Evolutionary conservation across 2,888 invertebrate species (phyloP).

Genomic region (Microctonus hyperodae): DNA sequence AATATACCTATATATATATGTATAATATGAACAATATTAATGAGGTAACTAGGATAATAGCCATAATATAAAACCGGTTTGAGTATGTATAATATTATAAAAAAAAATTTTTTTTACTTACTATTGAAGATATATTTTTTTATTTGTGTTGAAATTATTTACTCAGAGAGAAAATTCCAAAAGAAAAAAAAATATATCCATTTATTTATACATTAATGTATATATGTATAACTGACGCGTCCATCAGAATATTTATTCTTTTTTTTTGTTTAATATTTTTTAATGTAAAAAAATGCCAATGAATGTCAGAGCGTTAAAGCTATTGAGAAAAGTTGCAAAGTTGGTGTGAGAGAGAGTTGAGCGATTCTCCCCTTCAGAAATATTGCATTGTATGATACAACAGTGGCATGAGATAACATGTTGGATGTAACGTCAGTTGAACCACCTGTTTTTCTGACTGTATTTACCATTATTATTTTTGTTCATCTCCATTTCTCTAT

Average conservation of each 20-base stretch:
- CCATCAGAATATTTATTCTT: background rate
- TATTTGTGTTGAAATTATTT: too few relatives aligned
- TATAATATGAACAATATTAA: background rate
- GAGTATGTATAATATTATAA: background rate
- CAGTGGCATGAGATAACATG: conserved; percentile 14
- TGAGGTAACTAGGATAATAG: background rate
- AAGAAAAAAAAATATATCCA: too few relatives aligned
- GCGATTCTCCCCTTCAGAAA: background rate
- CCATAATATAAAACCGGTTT: background rate
- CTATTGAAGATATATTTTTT: too few relatives aligned
- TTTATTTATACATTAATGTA: too few relatives aligned
- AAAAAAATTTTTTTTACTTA: too few relatives aligned
- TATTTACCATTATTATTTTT: conserved; percentile 1
- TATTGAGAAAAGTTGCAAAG: conserved; percentile 34
- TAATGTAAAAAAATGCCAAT: background rate
- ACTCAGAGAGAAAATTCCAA: too few relatives aligned
- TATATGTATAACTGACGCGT: too few relatives aligned
- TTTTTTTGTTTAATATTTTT: too few relatives aligned
- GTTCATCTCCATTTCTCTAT: background rate
- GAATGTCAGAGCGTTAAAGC: conserved; percentile 3
- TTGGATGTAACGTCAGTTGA: conserved; percentile 8
- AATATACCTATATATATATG: too few relatives aligned
- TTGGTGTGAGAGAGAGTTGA: background rate
- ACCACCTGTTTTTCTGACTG: conserved; percentile 23
- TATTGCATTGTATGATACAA: conserved; percentile 20